Base-by-base conservation (phyloP, 1,140 invertebrate genomes). In the Matsumurasca onukii region DNA sequence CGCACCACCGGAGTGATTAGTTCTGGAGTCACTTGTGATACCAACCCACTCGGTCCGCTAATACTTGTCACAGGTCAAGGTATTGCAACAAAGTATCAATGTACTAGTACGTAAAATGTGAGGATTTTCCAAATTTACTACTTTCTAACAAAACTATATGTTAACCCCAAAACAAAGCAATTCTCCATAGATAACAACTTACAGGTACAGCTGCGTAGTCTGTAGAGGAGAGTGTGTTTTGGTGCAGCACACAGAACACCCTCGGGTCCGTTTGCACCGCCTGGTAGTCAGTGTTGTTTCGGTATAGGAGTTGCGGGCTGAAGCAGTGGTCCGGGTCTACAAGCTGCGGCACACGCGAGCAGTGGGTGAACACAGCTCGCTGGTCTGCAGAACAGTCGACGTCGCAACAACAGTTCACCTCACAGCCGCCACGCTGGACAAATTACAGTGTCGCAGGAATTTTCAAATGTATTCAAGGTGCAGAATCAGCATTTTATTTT, bases 391-490 rank as follows among this genome's bases (percentile, higher is more conserved):
- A 76, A 76, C 90, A 92, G 69, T 91, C 89, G 25, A 68, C 72
- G 78, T 92, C 90, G 79, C 90, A 91, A 73, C 90, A 91, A 77
- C 90, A 92, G 73, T 89, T 88, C 31, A 90, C 81, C 78, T 92
- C 89, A 81, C 90, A 92, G 22, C 78, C 77, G 70, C 81, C 76
- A 39, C 79, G 78, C 83, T 88, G 76, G 51, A 81, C 69, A 70
- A 45, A 57, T 63, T 20, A n/a, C 34, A 55, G 27, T 31, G 25
- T 20, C 9, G 25, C 12, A 9, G 12, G 5, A 22, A 27, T 12
- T 57, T 57, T 12, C 52, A 9, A 22, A 12, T 57, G 5, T 12
- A 9, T 57, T 9, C n/a, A 9, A 5, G 20, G 5, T 20, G 52
- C 5, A 57, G 52, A 45, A n/a, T n/a, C n/a, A n/a, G n/a, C n/a